Evolutionary conservation across 2,797 vertebrate genomes (phyloP), one percentile per base, ranked within the genome.

Genomic region (Centropyge bicolor): DNA sequence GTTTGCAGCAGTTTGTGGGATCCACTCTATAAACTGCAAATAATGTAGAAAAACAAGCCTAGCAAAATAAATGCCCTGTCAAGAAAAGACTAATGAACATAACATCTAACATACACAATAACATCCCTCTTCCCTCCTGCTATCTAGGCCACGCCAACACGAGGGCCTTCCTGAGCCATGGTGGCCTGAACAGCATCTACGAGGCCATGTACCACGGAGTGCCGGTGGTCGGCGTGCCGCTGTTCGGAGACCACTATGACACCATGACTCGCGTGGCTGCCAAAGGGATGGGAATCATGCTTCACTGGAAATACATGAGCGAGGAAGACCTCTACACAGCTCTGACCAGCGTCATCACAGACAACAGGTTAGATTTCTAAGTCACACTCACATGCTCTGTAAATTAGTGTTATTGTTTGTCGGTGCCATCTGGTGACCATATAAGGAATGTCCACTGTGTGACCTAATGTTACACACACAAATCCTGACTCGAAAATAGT

Each of bases 201-300:
- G 98, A 99, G 91, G 97, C 98, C 72, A 98, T 99, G 97, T 99
- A 99, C 90, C 98, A 99, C 0, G 98, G 98, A 0, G 97, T 99
- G 0, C 98, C 98, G 0, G 98, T 99, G 63, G 98, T 99, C 54
- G 98, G 98, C 1, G 96, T 99, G 65, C 98, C 98, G 0, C 95
- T 99, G 40, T 99, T 99, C 4, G 98, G 98, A 68, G 98, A 99
- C 93, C 98, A 99, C 88, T 99, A 99, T 0, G 98, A 99, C 84
- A 99, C 98, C 17, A 99, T 99, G 98, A 99, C 97, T 0, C 95
- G 98, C 0, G 98, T 99, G 66, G 96, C 98, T 78, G 98, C 98
- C 70, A 99, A 99, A 94, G 98, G 98, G 52, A 99, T 99, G 98
- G 98, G 98, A 13, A 95, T 99, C 80, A 93, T 98, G 95, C 86